phyloP scores from a whole-genome alignment of 2,113 vertebrate species.

The Dolichotis patagonum region DNA sequence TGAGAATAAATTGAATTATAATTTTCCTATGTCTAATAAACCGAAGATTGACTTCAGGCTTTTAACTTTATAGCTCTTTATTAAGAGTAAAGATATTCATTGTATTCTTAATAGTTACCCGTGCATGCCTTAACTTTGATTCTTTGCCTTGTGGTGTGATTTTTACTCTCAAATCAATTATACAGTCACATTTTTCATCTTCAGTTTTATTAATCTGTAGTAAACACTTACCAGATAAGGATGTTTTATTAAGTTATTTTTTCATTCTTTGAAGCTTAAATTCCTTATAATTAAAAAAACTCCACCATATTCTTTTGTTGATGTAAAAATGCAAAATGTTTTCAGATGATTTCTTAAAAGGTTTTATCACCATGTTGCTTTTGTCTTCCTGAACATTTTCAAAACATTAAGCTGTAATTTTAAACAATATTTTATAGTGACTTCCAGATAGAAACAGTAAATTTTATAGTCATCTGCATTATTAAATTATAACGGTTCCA shows the following conservation, averaged over 20 bases:
- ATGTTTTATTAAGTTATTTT: constrained; percentile 30
- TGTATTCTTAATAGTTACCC: neutral
- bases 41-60: neutral
- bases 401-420: constrained; percentile 28
- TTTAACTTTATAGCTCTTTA: neutral
- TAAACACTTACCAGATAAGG: neutral
- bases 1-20: constrained; percentile 14
- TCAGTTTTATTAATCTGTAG: constrained; percentile 29
- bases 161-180: neutral
- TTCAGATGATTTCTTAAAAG: constrained; percentile 14
- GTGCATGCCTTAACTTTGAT: neutral
- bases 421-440: constrained; percentile 32
- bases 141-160: neutral
- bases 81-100: neutral
- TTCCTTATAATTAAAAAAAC: constrained; percentile 18
- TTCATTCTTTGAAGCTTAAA: neutral
- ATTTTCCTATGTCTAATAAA: neutral
- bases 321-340: neutral
- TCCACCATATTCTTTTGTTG: neutral
- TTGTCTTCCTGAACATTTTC: constrained; percentile 43
- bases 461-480: constrained; percentile 45
- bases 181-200: neutral
- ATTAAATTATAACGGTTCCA: constrained; percentile 47
- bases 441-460: constrained; percentile 43
- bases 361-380: neutral